Evolutionary conservation across 2,797 vertebrate species (phyloP), one percentile per base, ranked within the genome.

Genomic region (Pipistrellus pipistrellus): DNA sequence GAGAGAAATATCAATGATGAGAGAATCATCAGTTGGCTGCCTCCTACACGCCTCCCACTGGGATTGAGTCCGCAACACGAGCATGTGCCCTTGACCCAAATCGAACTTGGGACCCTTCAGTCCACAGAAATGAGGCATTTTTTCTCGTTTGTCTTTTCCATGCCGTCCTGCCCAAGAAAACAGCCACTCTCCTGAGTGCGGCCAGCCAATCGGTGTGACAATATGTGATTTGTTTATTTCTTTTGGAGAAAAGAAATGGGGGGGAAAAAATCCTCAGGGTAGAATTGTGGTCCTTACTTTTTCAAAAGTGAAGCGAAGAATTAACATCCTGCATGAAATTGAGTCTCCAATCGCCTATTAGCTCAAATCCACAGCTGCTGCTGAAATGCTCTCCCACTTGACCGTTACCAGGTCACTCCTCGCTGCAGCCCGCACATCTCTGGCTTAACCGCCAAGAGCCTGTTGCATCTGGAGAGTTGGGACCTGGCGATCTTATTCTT

Each of bases 161-260:
- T 57, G 55, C 8, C 23, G 30, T 72, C n/a, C 62, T 68, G 25
- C 8, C 64, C 35, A 25, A 17, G 77, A 68, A 93, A 90, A 85
- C 69, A 18, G 11, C 25, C 66, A 85, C 55, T 48, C 48, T 87
- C 81, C 55, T 57, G 38, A 80, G 62, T 14, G 69, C 48, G 3
- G 6, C 18, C 25, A 72, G n/a, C 84, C 46, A 18, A 82, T 69
- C 32, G 4, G 18, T n/a, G 25, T 13, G 32, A 93, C 72, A n/a
- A 78, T 20, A 69, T 57, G 32, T 25, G 9, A 85, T 25, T 64
- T 71, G 57, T 14, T 73, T 80, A 73, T 82, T 83, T 68, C 76
- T 85, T 95, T 93, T 81, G 8, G 21, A 68, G 64, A 72, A 80
- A 94, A 92, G 48, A 90, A 82, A n/a, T n/a, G n/a, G n/a, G n/a